Evolutionary conservation across 2,888 invertebrate species (phyloP).

Genomic region (Eupithecia abbreviata): DNA sequence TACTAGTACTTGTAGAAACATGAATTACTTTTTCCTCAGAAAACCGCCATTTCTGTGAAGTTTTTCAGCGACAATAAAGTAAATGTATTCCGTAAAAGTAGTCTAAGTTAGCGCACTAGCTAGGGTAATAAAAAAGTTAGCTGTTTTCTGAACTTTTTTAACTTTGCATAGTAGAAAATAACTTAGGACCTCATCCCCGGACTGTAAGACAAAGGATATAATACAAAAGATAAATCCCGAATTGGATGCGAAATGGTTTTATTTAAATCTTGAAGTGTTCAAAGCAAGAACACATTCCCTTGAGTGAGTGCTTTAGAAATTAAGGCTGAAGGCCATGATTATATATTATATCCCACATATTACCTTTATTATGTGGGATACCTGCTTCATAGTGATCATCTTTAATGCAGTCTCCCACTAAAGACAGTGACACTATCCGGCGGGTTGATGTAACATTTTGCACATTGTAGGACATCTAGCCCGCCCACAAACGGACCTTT

Average conservation of each 20-base stretch:
- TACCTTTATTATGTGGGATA: too few species aligned
- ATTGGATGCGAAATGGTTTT: not conserved
- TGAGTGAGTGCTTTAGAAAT: too few species aligned
- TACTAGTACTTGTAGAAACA: not conserved
- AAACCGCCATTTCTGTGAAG: too few species aligned
- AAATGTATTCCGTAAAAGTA: slow-evolving; percentile 2
- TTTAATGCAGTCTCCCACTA: too few species aligned
- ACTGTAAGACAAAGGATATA: not conserved
- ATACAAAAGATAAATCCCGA: not conserved
- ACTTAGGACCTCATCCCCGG: not conserved
- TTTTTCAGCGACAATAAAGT: not conserved
- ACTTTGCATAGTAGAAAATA: slow-evolving; percentile 20
- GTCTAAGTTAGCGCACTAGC: slow-evolving; percentile 21
- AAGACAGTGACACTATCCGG: too few species aligned
- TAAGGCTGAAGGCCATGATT: too few species aligned
- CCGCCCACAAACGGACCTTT: too few species aligned
- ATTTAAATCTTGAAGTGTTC: not conserved
- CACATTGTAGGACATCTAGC: too few species aligned
- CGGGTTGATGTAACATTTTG: too few species aligned
- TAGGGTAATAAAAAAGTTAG: slow-evolving; percentile 21
- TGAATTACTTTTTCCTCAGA: too few species aligned
- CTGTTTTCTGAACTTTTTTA: not conserved
- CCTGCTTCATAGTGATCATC: too few species aligned
- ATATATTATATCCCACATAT: too few species aligned
- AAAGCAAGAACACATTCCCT: not conserved